These are phyloP conservation scores for Drosophila arizonae DNA, from an alignment of 1,140 invertebrate genomes.

Conservation along the genomic window DNA sequence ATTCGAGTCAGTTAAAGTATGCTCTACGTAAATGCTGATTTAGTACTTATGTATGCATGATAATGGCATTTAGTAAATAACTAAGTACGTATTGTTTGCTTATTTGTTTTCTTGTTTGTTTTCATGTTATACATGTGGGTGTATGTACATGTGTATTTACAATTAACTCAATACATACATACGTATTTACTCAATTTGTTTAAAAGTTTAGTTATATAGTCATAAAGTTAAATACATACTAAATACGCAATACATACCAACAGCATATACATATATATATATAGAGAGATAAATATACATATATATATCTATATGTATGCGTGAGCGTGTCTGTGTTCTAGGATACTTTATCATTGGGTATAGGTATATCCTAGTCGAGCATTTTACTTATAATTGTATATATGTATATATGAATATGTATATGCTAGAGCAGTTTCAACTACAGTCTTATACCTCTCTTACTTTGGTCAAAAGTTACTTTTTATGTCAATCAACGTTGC, in stretches of 20 bases:
- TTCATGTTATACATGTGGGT: background rate
- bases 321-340: background rate
- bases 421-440: too few relatives aligned
- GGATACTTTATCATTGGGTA: background rate
- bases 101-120: constrained; percentile 2
- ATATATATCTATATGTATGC: constrained; percentile 9
- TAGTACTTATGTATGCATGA: constrained; percentile 32
- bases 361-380: background rate
- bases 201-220: constrained; percentile 11
- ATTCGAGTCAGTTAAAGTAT: background rate
- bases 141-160: constrained; percentile 28
- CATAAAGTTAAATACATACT: constrained; percentile 40
- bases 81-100: constrained; percentile 9
- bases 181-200: constrained; percentile 8
- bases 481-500: too few relatives aligned
- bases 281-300: background rate
- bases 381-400: background rate
- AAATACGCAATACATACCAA: constrained; percentile 32
- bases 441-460: too few relatives aligned
- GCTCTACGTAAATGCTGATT: constrained; percentile 5
- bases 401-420: too few relatives aligned
- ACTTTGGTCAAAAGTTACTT: too few relatives aligned
- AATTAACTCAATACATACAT: constrained; percentile 6
- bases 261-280: constrained; percentile 19
- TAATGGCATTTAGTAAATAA: constrained; percentile 24